These are phyloP conservation scores for Meda fulgida DNA, from an alignment of 2,797 vertebrate genomes.

Conservation along the genomic window DNA sequence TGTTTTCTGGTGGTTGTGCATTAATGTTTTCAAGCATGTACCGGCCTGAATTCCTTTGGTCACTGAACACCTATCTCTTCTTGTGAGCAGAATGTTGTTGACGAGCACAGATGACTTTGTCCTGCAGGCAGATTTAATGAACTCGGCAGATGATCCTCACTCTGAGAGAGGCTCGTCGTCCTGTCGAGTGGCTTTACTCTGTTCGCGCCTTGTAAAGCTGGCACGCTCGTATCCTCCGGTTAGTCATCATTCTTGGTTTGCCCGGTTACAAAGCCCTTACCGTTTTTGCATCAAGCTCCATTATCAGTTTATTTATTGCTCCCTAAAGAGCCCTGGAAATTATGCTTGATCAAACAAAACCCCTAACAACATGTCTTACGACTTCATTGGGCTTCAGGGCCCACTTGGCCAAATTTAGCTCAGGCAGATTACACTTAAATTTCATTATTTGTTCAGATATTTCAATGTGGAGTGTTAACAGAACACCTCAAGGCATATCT, in stretches of 20 bases:
- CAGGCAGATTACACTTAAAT: constrained; percentile 42
- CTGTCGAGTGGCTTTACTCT: constrained; percentile 48
- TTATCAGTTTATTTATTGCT: constrained; percentile 49
- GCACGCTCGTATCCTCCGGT: constrained; percentile 36
- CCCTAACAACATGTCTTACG: constrained; percentile 12
- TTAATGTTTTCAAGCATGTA: constrained; percentile 1
- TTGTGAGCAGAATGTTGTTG: constrained; percentile 36
- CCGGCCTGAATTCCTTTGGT: constrained; percentile 13
- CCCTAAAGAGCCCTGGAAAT: constrained; percentile 34
- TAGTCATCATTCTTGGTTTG: constrained; percentile 16
- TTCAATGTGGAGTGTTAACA: not conserved
- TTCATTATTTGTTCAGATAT: constrained; percentile 24
- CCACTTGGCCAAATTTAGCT: constrained; percentile 44
- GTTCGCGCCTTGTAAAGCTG: constrained; percentile 42
- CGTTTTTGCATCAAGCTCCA: constrained; percentile 38
- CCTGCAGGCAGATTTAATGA: constrained; percentile 63
- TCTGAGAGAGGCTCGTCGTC: constrained; percentile 42
- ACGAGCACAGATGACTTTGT: constrained; percentile 50
- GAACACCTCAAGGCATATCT: not conserved
- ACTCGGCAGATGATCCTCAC: constrained; percentile 55
- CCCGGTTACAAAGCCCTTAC: constrained; percentile 12
- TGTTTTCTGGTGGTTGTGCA: constrained; percentile 30
- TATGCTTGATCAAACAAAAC: constrained; percentile 44
- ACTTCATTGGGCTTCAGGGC: constrained; percentile 12
- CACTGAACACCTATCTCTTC: constrained; percentile 19